Evolutionary conservation across 2,113 vertebrate genomes (phyloP), one percentile per base, ranked within the genome.

Genomic region (Campylomormyrus tamandua): DNA sequence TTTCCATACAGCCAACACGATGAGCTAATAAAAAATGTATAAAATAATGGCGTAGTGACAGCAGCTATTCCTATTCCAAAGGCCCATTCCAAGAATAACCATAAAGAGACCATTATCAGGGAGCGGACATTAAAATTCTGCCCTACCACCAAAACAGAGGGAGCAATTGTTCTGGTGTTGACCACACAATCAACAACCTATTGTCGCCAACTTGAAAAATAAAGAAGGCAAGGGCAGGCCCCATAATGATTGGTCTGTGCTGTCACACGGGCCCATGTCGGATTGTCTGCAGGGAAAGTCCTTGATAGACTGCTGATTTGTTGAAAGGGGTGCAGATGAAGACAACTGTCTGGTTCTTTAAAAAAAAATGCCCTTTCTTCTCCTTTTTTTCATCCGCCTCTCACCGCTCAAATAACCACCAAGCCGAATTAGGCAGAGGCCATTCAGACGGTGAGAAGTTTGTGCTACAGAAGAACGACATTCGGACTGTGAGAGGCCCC

Each of bases 141-240:
- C 96, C 94, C 96, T 96, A 96, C 96, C 97, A 96, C 96, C 97
- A 97, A 94, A 98, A 98, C 98, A 98, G 97, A 98, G 97, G 96
- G 96, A 95, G 96, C 97, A 97, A 98, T 98, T 98, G 98, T 98
- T 97, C 96, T 97, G 95, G 95, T 96, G 97, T 97, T 98, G 97
- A 98, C 96, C 96, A 97, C 98, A 98, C 97, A 99, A 99, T 99
- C 98, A 99, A 98, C 98, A 98, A 98, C 95, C 97, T 98, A 98
- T 99, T 99, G 98, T 99, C 97, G 96, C 95, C 93, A 96, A 97
- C 97, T 97, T 98, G 97, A 98, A 96, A 97, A 97, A 97, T 97
- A 97, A 97, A 96, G 95, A 95, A 95, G 95, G 95, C 94, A 95
- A 97, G 97, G 98, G 97, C 96, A 96, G 96, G 94, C 95, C 95